Evolutionary conservation across 2,888 invertebrate species (phyloP), one percentile per base, ranked within the genome.

Genomic region (Thecophora atra): DNA sequence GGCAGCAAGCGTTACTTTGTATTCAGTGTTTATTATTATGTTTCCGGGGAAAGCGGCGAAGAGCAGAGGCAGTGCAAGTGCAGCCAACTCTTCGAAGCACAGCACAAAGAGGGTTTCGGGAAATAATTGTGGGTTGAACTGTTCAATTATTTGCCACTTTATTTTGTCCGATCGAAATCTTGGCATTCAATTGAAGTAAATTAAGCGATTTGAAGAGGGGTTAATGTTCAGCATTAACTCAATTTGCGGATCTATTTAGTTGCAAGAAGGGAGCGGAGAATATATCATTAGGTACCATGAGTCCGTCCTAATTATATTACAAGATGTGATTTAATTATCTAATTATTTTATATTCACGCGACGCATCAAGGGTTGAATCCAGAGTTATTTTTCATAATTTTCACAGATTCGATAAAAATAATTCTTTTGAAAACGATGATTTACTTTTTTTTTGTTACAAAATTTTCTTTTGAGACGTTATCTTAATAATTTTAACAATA

Each of bases 61-160:
- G 47, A 11, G 5, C 47, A n/a, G 47, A 11, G 47, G 37, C 6
- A 37, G 37, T 37, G 37, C 37, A 37, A 37, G 37, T 37, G 37
- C 11, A 37, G 37, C 37, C 37, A 37, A 37, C 6, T 17, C 17
- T 17, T 51, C 5, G 15, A 17, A 1, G 6, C 15, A n/a, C 51
- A 17, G 1, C 51, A 17, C 5, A 51, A 51, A 51, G 19, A 51
- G n/a, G 54, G 54, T 62, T 24, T 58, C 67, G 69, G n/a, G n/a
- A 37, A 71, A 72, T 76, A 76, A 76, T 77, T 77, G 71, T 75
- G 76, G 74, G 76, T 75, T 77, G 70, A 69, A 72, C 67, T 76
- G 73, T 63, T 73, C 76, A 78, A 78, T 78, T 78, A 78, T 77
- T 75, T 77, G 77, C 73, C 78, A 78, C 75, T 78, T 76, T 77